Evolutionary conservation across 2,888 invertebrate genomes (phyloP).

Genomic region (Campopleginae sp.): DNA sequence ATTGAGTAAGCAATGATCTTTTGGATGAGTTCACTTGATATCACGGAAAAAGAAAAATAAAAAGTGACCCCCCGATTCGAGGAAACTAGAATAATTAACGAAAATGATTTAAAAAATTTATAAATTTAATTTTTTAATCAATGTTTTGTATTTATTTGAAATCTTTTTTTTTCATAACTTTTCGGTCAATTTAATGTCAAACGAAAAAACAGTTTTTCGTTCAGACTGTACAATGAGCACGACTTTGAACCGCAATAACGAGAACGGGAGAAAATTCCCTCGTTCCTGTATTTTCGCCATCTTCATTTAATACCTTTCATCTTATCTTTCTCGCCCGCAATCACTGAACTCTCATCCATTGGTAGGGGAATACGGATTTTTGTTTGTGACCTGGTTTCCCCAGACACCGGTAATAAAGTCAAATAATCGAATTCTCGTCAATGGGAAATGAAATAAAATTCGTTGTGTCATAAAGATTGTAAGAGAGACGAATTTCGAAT

Average conservation of each 20-base stretch:
- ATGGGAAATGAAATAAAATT: not conserved
- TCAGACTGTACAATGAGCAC: not conserved
- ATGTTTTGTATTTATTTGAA: not conserved
- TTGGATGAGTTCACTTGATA: not conserved
- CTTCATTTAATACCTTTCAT: constrained; percentile 30
- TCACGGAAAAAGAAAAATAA: too few relatives aligned
- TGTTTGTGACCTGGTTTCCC: constrained; percentile 24
- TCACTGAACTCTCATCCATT: constrained; percentile 17
- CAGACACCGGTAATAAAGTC: not conserved
- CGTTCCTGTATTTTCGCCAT: constrained; percentile 38
- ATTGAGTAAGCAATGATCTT: not conserved
- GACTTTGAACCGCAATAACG: not conserved
- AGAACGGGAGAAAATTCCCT: not conserved
- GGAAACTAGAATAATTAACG: too few relatives aligned
- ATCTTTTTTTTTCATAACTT: not conserved
- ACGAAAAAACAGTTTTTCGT: not conserved
- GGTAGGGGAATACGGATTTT: constrained; percentile 33
- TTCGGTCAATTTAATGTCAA: not conserved
- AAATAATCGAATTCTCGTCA: constrained; percentile 5
- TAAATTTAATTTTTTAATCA: not conserved
- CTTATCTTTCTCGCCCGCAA: constrained; percentile 30
- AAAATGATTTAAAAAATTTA: not conserved
- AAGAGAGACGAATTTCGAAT: not conserved
- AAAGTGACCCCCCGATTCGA: too few relatives aligned
- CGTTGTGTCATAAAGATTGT: not conserved